These are phyloP conservation scores for Pangasianodon hypophthalmus DNA, from an alignment of 2,113 vertebrate genomes.

Conservation along the genomic window DNA sequence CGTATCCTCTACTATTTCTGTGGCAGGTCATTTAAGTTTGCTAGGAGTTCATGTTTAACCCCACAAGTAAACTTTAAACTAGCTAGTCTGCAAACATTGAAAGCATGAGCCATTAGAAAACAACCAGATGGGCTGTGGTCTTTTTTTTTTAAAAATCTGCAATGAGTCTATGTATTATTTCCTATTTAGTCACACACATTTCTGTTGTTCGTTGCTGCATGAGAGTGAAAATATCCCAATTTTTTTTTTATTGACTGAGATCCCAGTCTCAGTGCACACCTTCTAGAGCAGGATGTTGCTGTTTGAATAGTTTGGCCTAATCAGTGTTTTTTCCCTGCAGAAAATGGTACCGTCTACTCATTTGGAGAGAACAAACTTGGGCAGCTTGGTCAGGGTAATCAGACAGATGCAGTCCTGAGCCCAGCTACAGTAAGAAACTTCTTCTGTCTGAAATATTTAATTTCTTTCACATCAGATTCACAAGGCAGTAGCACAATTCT, in stretches of 20 bases:
- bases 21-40: neutral
- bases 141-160: neutral
- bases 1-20: neutral
- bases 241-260: neutral
- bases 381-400: slow-evolving; percentile 92
- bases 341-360: slow-evolving; percentile 83
- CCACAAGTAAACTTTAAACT: neutral
- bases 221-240: neutral
- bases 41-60: neutral
- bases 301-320: neutral
- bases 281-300: neutral
- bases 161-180: neutral
- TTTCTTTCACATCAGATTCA: neutral
- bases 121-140: neutral
- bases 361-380: slow-evolving; percentile 98
- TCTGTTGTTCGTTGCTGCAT: neutral
- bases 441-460: neutral
- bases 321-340: slow-evolving; percentile 63
- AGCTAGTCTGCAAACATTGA: neutral
- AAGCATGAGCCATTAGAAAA: neutral
- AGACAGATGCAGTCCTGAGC: slow-evolving; percentile 90
- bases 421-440: slow-evolving; percentile 80
- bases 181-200: neutral
- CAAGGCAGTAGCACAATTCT: neutral
- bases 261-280: neutral